Base-by-base conservation (phyloP, 2,888 invertebrate genomes). In the Phlogophora meticulosa region DNA sequence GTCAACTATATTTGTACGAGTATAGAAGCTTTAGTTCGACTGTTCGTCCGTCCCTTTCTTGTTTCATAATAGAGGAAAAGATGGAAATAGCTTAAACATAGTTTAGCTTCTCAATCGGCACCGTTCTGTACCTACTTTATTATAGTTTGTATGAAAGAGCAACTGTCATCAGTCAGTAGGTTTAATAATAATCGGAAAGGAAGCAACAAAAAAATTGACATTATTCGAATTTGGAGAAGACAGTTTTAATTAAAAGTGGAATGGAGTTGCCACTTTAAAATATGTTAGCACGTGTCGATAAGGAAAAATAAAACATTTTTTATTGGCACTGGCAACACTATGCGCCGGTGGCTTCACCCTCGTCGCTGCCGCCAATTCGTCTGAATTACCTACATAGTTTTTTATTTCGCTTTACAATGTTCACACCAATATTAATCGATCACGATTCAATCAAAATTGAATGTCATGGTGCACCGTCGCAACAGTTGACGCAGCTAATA, bases 221-320 rank as follows among this genome's bases (percentile, higher is more conserved):
- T 57, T 36, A 76, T 28, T 53, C 20, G 15, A 48, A 48, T 46
- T 9, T 52, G 7, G 4, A 43, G n/a, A 34, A 58, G 10, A 52
- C 24, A 48, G 55, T 46, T 40, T 59, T 32, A 10, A 48, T 40
- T 34, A 61, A 52, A 48, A 48, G 13, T 20, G 36, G 38, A 51
- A 56, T 46, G 22, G 38, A 48, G 56, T 46, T 38, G 43, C 53
- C 58, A 28, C 61, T 80, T 84, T 86, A 83, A 87, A 86, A 85
- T 83, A 80, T 78, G 72, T 66, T 74, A 75, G 74, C 72, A 68
- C 70, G 77, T 83, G 83, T 85, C 84, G 85, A 85, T 86, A 82
- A 75, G 82, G 74, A 67, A 66, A 82, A 86, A 86, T 81, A 83
- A 85, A 89, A 86, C 77, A 80, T 76, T 84, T 85, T 84, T 72